These are phyloP conservation scores for Microcaecilia unicolor DNA, from an alignment of 2,797 vertebrate species.

Conservation along the genomic window DNA sequence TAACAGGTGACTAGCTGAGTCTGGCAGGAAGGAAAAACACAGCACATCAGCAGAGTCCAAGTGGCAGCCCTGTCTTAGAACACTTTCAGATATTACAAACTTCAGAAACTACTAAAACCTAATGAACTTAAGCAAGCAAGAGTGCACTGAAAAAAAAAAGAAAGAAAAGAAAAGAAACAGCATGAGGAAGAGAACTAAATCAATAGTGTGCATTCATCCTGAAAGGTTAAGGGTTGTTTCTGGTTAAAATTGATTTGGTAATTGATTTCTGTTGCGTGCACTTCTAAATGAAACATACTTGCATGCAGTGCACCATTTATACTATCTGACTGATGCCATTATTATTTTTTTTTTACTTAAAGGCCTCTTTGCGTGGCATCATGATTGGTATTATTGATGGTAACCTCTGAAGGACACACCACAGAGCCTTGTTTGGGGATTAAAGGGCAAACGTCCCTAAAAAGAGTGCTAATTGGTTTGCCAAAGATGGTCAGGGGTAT, in stretches of 20 bases:
- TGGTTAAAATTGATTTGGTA: neutral
- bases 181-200: too few relatives aligned
- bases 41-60: neutral
- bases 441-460: neutral
- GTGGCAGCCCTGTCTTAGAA: neutral
- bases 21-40: too few relatives aligned
- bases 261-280: neutral
- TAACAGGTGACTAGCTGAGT: neutral
- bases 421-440: neutral
- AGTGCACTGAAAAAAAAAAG: neutral
- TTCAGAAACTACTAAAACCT: too few relatives aligned
- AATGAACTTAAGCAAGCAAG: neutral
- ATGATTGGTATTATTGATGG: neutral
- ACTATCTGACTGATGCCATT: neutral
- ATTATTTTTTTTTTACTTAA: fast-evolving
- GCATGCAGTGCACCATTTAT: neutral
- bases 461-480: neutral
- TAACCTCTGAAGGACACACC: neutral
- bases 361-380: neutral
- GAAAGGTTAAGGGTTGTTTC: neutral
- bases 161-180: neutral
- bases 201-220: neutral
- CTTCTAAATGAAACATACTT: neutral
- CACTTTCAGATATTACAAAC: neutral
- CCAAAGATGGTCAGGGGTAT: too few relatives aligned